Evolutionary conservation across 2,797 vertebrate species (phyloP), one percentile per base, ranked within the genome.

Genomic region (Catamblyrhynchus diadema): DNA sequence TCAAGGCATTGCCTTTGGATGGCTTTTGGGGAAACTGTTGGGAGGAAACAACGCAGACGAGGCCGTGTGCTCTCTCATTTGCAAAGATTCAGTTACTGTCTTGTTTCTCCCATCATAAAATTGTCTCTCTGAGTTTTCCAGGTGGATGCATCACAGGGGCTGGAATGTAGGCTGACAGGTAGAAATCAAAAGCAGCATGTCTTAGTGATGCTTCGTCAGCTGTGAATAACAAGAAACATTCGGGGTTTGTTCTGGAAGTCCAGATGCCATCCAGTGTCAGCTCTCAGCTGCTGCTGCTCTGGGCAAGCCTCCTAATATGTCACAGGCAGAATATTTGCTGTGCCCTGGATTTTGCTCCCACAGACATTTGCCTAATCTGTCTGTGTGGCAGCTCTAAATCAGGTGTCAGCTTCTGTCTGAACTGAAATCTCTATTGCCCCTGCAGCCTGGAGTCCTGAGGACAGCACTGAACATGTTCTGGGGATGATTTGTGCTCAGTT

Each of bases 151-250:
- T 94, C 94, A 67, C 74, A 78, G 74, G 57, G 90, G 50, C 47
- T 77, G 72, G 74, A 95, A 96, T 94, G 69, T 13, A 85, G 88
- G n/a, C 81, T 96, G 96, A 94, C 93, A 96, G 96, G 93, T 95
- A 96, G 81, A 94, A 97, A 97, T 95, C 92, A 91, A 92, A 94
- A 93, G 83, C 92, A 95, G 88, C 93, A 72, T 89, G 93, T 91
- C 93, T 92, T 82, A 74, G 90, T 71, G 94, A 95, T 89, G 96
- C 94, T 95, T 93, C 51, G 42, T 95, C 95, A 95, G 94, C 90
- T 95, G 94, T 95, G 92, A 96, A 92, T 94, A 95, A 95, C 78
- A 50, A 61, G 90, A n/a, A 87, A 71, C 8, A 25, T 95, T 96
- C 6, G 4, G 75, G 81, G 83, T 21, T 94, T 95, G 79, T 85